These are phyloP conservation scores for Diplolepis rosae DNA, from an alignment of 2,888 invertebrate genomes.

Conservation along the genomic window DNA sequence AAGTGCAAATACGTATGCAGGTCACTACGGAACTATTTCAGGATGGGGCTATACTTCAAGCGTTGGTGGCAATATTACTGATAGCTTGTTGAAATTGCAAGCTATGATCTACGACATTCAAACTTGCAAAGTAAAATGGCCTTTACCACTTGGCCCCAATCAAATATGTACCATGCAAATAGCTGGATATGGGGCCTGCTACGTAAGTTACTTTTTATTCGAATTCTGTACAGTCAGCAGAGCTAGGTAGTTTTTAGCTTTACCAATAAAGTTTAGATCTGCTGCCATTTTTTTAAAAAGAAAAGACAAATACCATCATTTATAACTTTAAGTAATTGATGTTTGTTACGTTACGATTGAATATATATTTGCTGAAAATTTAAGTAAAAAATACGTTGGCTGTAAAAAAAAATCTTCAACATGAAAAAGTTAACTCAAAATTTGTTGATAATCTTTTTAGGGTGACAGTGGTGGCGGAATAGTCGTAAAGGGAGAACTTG, in stretches of 20 bases:
- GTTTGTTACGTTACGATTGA: too few species aligned
- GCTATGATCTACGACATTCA: neutral
- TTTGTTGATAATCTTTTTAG: too few species aligned
- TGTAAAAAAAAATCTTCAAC: too few species aligned
- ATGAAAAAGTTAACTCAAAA: too few species aligned
- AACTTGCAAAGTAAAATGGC: neutral
- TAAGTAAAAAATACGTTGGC: too few species aligned
- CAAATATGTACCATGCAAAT: constrained; percentile 32
- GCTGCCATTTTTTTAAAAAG: too few species aligned
- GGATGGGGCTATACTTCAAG: constrained; percentile 23
- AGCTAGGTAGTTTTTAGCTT: too few species aligned
- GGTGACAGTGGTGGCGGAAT: constrained; percentile 46
- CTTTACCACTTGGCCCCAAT: neutral
- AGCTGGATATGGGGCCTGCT: constrained; percentile 35
- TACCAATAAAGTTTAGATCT: too few species aligned
- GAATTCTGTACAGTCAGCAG: too few species aligned
- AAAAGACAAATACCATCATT: too few species aligned
- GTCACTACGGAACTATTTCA: neutral
- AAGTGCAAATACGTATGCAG: neutral
- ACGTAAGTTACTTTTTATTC: constrained; percentile 35
- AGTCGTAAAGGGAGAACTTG: constrained; percentile 27
- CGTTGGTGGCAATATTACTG: neutral
- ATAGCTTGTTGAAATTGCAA: neutral
- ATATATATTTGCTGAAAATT: too few species aligned
- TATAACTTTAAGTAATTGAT: too few species aligned